These are phyloP conservation scores for Rhyacophila evoluta DNA, from an alignment of 2,888 invertebrate species.

Conservation along the genomic window DNA sequence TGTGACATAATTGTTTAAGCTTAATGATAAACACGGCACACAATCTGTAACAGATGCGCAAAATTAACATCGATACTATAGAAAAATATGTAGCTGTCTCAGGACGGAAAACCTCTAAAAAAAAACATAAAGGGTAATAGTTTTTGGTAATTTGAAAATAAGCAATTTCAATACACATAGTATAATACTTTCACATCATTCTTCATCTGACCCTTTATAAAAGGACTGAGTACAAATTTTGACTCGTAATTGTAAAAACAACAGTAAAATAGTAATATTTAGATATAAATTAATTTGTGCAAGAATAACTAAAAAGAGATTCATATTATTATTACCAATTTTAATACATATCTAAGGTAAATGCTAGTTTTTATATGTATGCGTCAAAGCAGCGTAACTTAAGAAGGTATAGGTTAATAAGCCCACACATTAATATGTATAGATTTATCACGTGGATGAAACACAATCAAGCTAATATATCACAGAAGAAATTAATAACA, in stretches of 20 bases:
- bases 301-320: neutral
- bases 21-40: too few relatives aligned
- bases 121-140: too few relatives aligned
- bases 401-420: neutral
- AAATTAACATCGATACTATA: neutral
- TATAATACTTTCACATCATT: too few relatives aligned
- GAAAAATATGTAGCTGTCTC: neutral
- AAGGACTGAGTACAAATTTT: neutral
- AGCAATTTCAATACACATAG: too few relatives aligned
- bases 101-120: too few relatives aligned
- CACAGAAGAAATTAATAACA: constrained; percentile 24
- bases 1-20: too few relatives aligned
- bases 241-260: neutral
- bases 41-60: too few relatives aligned
- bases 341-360: neutral
- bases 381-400: neutral
- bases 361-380: neutral
- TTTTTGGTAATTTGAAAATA: too few relatives aligned
- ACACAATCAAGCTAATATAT: neutral
- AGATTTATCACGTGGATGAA: neutral
- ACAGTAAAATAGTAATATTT: neutral
- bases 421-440: neutral
- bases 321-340: neutral
- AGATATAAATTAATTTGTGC: neutral
- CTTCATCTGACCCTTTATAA: too few relatives aligned